Evolutionary conservation across 2,888 invertebrate genomes (phyloP).

Genomic region (Phengaris arion): DNA sequence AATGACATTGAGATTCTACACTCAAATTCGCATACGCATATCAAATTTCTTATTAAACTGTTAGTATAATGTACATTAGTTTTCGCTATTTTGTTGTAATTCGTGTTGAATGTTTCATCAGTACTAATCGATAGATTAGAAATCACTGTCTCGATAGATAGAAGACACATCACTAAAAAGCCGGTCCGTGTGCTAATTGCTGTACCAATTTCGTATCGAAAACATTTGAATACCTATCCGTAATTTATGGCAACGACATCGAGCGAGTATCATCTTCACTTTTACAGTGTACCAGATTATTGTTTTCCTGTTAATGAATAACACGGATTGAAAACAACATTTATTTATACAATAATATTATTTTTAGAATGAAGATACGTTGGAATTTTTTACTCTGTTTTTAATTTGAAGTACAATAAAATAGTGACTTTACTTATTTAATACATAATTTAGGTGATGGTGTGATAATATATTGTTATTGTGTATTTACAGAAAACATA

Average conservation of each 20-base stretch:
- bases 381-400: not conserved
- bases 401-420: too few relatives aligned
- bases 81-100: too few relatives aligned
- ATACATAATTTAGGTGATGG: too few relatives aligned
- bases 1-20: too few relatives aligned
- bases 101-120: too few relatives aligned
- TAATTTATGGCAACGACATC: constrained; percentile 72
- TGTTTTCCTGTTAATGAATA: constrained; percentile 22
- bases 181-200: constrained; percentile 77
- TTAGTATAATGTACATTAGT: too few relatives aligned
- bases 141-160: constrained; percentile 36
- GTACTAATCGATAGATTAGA: not conserved
- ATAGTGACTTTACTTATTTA: too few relatives aligned
- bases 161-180: constrained; percentile 57
- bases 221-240: constrained; percentile 70
- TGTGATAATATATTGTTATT: too few relatives aligned
- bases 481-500: too few relatives aligned
- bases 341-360: not conserved
- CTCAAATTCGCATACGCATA: too few relatives aligned
- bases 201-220: constrained; percentile 76
- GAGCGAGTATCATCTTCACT: constrained; percentile 68
- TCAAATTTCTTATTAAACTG: too few relatives aligned
- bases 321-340: not conserved
- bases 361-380: not conserved
- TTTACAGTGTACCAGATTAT: constrained; percentile 39